Conservation (phyloP, 2,888 invertebrate genomes). For the Spialia ferax region DNA sequence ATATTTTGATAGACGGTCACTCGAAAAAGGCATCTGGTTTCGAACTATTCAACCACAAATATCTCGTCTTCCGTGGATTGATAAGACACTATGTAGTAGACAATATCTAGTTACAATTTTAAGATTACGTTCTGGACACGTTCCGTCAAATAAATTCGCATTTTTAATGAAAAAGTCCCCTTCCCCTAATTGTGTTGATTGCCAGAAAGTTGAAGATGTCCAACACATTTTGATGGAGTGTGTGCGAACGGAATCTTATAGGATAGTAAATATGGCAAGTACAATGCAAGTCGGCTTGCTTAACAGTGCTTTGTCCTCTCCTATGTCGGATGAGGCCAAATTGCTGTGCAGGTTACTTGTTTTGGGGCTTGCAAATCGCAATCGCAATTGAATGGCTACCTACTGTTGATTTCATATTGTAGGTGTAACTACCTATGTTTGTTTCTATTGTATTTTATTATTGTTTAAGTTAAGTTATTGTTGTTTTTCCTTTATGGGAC, state of each 20-base stretch:
- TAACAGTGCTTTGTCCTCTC: neutral
- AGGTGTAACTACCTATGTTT: too few species aligned
- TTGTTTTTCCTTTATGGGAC: too few species aligned
- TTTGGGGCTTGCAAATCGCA: too few species aligned
- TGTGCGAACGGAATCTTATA: neutral
- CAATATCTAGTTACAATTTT: neutral
- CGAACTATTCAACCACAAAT: slow-evolving; percentile 2
- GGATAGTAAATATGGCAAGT: neutral
- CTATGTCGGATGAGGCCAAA: neutral
- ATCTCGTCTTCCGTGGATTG: neutral
- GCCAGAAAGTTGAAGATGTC: neutral
- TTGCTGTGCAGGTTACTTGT: too few species aligned
- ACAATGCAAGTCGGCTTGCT: neutral
- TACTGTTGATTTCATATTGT: too few species aligned
- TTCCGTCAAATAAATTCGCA: neutral
- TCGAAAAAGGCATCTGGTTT: slow-evolving; percentile 5
- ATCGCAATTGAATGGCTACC: too few species aligned
- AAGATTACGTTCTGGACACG: neutral
- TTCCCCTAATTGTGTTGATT: slow-evolving; percentile 5
- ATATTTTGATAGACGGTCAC: slow-evolving; percentile 1
- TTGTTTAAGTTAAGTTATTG: too few species aligned
- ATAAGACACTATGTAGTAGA: neutral
- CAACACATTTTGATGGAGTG: slow-evolving; percentile 9
- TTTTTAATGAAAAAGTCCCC: neutral
- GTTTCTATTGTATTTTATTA: too few species aligned